Evolutionary conservation across 2,888 invertebrate species (phyloP).

Genomic region (Linnaemya vulpina): DNA sequence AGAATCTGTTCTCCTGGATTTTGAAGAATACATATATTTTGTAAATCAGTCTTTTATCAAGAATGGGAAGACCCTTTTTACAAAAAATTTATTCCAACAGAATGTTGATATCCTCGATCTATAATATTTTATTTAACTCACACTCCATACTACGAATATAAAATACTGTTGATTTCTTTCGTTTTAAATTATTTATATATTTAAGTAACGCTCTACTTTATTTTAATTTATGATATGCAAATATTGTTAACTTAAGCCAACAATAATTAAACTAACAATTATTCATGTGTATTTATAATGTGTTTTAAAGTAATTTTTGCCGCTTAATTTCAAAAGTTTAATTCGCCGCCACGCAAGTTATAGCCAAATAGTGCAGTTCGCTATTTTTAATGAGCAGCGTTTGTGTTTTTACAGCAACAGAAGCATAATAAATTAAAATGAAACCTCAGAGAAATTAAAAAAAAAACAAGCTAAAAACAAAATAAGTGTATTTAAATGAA

Average conservation of each 20-base stretch:
- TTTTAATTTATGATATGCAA: too few species aligned
- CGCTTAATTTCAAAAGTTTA: conserved; percentile 9
- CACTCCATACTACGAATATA: too few species aligned
- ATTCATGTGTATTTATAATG: neutral
- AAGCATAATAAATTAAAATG: neutral
- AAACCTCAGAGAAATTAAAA: neutral
- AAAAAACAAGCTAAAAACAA: neutral
- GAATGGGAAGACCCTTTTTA: too few species aligned
- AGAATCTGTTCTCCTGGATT: too few species aligned
- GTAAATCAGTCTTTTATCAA: too few species aligned
- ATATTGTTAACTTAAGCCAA: conserved; percentile 19
- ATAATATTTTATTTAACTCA: too few species aligned
- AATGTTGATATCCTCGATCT: too few species aligned
- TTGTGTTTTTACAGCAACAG: conserved; percentile 10
- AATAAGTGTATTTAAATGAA: neutral
- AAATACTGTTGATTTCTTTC: too few species aligned
- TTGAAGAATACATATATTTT: too few species aligned
- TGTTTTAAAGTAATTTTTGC: neutral
- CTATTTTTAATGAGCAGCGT: conserved; percentile 6
- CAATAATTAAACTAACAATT: conserved; percentile 41
- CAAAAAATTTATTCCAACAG: too few species aligned
- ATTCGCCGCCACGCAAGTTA: conserved; percentile 15
- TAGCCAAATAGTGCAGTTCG: neutral
- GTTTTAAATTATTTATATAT: too few species aligned
- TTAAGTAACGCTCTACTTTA: too few species aligned